Conservation (phyloP, 2,888 invertebrate species). For the Drosophila leonis region DNA sequence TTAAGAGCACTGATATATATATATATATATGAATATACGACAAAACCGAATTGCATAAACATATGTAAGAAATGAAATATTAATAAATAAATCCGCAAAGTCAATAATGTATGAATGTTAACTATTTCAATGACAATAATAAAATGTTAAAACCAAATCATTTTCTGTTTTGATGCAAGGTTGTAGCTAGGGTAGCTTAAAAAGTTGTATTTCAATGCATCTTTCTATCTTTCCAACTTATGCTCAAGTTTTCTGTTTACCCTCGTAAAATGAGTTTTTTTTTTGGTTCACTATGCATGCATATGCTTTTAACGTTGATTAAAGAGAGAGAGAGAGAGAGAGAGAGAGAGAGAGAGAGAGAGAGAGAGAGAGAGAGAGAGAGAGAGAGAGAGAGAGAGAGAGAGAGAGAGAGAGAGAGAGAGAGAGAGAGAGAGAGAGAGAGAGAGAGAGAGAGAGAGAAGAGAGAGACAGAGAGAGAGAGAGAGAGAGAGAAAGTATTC, state of each 20-base stretch:
- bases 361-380: no score
- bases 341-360: no score
- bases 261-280: no score
- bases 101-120: constrained; percentile 81
- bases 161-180: not conserved
- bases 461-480: no score
- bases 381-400: no score
- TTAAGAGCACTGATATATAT: no score
- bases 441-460: no score
- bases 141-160: constrained; percentile 69
- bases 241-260: not conserved
- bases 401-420: no score
- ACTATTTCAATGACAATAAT: constrained; percentile 85
- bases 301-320: not conserved
- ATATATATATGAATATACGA: constrained; percentile 29
- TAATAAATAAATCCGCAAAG: constrained; percentile 46
- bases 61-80: constrained; percentile 48
- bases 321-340: constrained; percentile 6
- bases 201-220: not conserved
- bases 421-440: no score
- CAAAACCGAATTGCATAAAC: constrained; percentile 36
- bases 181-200: not conserved
- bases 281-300: no score
- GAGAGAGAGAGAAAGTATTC: not conserved
- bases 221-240: not conserved